These are phyloP conservation scores for Zeugodacus cucurbitae DNA, from an alignment of 1,140 invertebrate genomes.

Conservation along the genomic window DNA sequence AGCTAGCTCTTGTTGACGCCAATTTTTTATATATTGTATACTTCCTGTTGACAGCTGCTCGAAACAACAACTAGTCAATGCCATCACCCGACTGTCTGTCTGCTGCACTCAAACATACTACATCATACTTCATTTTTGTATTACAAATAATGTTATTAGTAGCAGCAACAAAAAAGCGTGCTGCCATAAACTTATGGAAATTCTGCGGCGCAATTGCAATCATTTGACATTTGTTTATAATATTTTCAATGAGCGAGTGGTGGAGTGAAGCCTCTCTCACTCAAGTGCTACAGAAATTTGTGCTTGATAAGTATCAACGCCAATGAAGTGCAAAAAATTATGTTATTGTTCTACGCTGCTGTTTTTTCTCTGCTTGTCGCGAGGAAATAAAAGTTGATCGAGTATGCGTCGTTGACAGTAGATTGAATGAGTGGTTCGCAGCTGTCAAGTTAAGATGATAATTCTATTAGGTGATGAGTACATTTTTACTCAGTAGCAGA, in stretches of 20 bases:
- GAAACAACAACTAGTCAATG: neutral
- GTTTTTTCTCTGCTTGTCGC: neutral
- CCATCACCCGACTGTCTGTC: neutral
- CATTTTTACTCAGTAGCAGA: neutral
- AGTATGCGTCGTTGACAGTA: neutral
- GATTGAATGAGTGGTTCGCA: neutral
- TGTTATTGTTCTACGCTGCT: neutral
- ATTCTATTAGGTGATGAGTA: neutral
- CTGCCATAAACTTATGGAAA: constrained; percentile 3
- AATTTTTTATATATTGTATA: neutral
- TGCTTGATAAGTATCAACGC: neutral
- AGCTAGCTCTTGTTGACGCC: neutral
- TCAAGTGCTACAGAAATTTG: neutral
- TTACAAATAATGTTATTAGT: constrained; percentile 23
- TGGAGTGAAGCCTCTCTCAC: neutral
- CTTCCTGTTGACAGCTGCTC: neutral
- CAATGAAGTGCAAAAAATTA: neutral
- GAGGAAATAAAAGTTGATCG: neutral
- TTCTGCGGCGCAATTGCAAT: constrained; percentile 11
- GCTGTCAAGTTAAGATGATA: neutral
- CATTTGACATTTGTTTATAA: constrained; percentile 38
- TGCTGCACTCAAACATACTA: neutral
- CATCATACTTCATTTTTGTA: neutral
- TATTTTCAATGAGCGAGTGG: neutral
- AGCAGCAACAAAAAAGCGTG: neutral